Evolutionary conservation across 2,888 invertebrate species (phyloP).

Genomic region (Oxystoma pomonae): DNA sequence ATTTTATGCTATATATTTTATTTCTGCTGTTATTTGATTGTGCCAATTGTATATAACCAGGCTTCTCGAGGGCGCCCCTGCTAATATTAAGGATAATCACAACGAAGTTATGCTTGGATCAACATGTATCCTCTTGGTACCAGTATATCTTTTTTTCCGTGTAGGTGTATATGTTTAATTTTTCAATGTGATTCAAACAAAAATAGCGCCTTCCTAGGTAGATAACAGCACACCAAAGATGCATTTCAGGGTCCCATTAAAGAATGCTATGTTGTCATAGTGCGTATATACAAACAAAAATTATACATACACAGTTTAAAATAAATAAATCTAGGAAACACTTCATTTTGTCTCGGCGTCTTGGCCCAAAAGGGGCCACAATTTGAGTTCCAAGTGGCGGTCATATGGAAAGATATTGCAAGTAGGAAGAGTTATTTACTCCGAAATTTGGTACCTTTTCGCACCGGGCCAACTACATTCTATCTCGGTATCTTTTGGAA

Average conservation of each 20-base stretch:
- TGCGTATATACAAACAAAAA: background rate
- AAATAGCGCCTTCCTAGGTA: background rate
- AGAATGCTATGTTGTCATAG: background rate
- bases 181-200: background rate
- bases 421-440: background rate
- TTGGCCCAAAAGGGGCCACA: background rate
- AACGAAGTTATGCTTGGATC: too few species aligned
- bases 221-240: background rate
- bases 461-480: background rate
- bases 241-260: background rate
- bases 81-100: too few species aligned
- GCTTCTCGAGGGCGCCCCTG: too few species aligned
- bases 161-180: too few species aligned
- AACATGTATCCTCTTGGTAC: too few species aligned
- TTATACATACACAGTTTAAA: background rate
- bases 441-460: background rate
- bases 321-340: background rate
- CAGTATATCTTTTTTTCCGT: too few species aligned
- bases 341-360: background rate
- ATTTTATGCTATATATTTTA: too few species aligned
- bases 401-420: background rate
- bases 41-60: too few species aligned
- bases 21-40: too few species aligned
- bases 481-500: background rate
- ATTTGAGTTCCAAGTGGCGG: background rate